These are phyloP conservation scores for Streblospio benedicti DNA, from an alignment of 1,140 invertebrate species.

Conservation along the genomic window DNA sequence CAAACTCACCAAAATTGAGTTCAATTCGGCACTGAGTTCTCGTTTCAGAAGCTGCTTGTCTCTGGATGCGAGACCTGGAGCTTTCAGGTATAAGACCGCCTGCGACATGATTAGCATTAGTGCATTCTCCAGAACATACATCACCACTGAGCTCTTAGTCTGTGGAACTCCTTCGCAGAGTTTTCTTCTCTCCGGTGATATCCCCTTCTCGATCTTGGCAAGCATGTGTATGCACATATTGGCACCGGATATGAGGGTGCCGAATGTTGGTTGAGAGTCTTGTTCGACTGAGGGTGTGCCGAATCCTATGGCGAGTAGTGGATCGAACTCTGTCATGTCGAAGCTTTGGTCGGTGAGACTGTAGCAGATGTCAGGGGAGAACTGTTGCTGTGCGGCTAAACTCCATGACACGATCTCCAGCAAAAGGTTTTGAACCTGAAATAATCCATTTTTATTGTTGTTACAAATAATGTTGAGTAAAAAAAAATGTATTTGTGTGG, in stretches of 20 bases:
- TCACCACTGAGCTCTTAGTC: conserved; percentile 27
- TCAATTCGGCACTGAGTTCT: conserved; percentile 45
- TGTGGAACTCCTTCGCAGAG: too few relatives aligned
- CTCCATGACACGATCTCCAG: conserved; percentile 29
- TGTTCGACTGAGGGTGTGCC: conserved; percentile 39
- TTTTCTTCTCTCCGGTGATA: too few relatives aligned
- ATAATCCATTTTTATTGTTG: conserved; percentile 9
- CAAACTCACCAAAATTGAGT: conserved; percentile 28
- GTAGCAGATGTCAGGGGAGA: conserved; percentile 40
- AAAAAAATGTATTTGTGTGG: too few relatives aligned
- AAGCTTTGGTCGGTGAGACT: conserved; percentile 38
- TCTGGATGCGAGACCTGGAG: conserved; percentile 29
- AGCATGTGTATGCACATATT: conserved; percentile 33
- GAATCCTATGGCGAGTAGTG: conserved; percentile 34
- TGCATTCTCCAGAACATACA: conserved; percentile 33
- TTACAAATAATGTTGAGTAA: too few relatives aligned
- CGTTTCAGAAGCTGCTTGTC: conserved; percentile 45
- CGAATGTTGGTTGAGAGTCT: conserved; percentile 33
- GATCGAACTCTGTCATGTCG: conserved; percentile 35
- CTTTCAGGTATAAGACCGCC: conserved; percentile 36
- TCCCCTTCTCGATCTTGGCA: too few relatives aligned
- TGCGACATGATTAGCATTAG: conserved; percentile 42
- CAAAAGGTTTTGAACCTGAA: too few relatives aligned
- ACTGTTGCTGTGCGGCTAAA: conserved; percentile 30
- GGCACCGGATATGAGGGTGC: conserved; percentile 39